Percentiles rank a stretch among this genome's conserved stretches.
Evolutionary conservation across 2,888 invertebrate genomes (phyloP).

Genomic region (Ochropleura leucogaster): DNA sequence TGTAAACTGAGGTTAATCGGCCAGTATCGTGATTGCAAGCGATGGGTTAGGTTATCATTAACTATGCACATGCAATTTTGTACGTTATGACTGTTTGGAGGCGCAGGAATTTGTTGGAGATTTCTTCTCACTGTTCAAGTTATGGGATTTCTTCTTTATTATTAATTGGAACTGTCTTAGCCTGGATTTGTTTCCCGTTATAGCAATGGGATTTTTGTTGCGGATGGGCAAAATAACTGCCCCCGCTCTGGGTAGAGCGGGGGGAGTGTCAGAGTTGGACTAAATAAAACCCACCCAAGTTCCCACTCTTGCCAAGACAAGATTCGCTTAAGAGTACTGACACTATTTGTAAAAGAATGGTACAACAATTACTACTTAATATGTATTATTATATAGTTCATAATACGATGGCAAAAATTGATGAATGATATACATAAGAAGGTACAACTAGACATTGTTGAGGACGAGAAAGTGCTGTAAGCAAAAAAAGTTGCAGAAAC

Average conservation of each 20-base stretch:
- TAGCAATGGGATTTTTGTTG: too few species aligned
- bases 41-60: conserved; percentile 38
- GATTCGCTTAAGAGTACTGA: neutral
- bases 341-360: neutral
- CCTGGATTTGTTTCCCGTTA: too few species aligned
- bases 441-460: neutral
- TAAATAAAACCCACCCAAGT: too few species aligned
- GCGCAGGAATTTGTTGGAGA: conserved; percentile 5
- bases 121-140: conserved; percentile 11
- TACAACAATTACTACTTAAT: neutral
- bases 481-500: conserved; percentile 6
- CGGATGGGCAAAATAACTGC: too few species aligned
- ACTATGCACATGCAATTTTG: conserved; percentile 56
- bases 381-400: neutral
- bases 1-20: conserved; percentile 50
- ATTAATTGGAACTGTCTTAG: conserved; percentile 2
- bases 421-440: neutral
- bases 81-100: conserved; percentile 33
- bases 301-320: neutral
- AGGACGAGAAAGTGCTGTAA: conserved; percentile 18
- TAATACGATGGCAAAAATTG: neutral
- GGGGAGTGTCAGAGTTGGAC: too few species aligned
- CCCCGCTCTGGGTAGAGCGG: too few species aligned
- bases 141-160: neutral
- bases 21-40: conserved; percentile 52